phyloP scores from a whole-genome alignment of 2,113 vertebrate species.

The Gallinago paraguaiae region DNA sequence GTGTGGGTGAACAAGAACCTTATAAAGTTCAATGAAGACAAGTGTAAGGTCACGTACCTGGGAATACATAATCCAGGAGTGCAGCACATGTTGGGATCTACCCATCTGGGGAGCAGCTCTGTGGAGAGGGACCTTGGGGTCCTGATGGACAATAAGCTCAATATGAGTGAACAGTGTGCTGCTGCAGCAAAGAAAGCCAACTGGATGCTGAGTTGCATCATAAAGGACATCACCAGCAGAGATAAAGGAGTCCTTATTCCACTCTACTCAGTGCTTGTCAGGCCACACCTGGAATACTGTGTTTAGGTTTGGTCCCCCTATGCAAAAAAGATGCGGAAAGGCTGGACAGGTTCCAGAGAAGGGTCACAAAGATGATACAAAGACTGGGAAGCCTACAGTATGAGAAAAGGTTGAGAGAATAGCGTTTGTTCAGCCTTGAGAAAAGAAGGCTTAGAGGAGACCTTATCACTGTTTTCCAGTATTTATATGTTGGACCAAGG shows the following conservation, averaged over 20 bases:
- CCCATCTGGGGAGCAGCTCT: too few species aligned
- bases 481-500: background rate
- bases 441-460: background rate
- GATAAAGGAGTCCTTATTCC: background rate
- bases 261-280: background rate
- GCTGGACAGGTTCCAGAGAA: background rate
- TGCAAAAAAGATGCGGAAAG: background rate
- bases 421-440: too few species aligned
- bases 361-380: background rate
- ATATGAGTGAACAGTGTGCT: too few species aligned
- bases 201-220: too few species aligned
- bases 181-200: too few species aligned
- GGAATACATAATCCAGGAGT: too few species aligned
- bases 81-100: too few species aligned
- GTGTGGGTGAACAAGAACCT: too few species aligned
- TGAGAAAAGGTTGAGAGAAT: background rate
- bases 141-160: too few species aligned
- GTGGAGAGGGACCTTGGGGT: too few species aligned
- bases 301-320: background rate
- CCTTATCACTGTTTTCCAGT: background rate
- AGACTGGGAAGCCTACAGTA: background rate
- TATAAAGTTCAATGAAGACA: too few species aligned
- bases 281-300: background rate
- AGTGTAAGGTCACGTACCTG: too few species aligned
- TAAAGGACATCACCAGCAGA: background rate